Conservation (phyloP, 2,113 vertebrate genomes). For the Dryoscopus gambensis region DNA sequence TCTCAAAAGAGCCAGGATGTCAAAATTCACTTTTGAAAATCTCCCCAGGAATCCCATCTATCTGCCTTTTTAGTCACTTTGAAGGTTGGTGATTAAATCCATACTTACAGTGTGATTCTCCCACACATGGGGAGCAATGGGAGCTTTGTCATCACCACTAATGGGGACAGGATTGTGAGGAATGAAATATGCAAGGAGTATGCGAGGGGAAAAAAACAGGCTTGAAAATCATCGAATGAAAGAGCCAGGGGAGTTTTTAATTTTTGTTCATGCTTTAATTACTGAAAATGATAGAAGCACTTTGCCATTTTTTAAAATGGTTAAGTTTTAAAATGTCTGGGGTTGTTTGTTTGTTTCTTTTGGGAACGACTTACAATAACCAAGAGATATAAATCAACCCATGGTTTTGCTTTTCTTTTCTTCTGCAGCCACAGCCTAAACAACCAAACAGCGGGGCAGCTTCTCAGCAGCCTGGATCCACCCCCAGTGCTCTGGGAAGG, state of each 20-base stretch:
- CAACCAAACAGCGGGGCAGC: conserved; percentile 50
- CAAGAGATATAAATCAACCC: conserved; percentile 54
- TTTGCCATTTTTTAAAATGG: neutral
- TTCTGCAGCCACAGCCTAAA: conserved; percentile 44
- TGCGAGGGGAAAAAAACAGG: neutral
- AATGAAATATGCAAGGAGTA: conserved; percentile 48
- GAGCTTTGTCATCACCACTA: conserved; percentile 65
- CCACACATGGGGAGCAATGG: conserved; percentile 59
- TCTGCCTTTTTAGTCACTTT: conserved; percentile 58
- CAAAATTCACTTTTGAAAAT: conserved; percentile 60
- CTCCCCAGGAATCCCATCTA: conserved; percentile 63
- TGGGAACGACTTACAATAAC: conserved; percentile 27
- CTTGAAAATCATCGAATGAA: conserved; percentile 36
- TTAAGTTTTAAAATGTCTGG: neutral
- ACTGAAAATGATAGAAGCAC: neutral
- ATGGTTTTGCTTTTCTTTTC: conserved; percentile 50
- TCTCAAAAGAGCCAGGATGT: conserved; percentile 43
- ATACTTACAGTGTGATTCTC: conserved; percentile 58
- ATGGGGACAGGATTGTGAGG: conserved; percentile 45
- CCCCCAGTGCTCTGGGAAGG: neutral
- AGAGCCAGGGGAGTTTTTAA: neutral
- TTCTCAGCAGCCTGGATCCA: neutral
- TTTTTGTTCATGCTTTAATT: conserved; percentile 33
- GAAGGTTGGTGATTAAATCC: conserved; percentile 67
- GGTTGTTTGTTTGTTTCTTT: conserved; percentile 40